Conservation (phyloP, 2,888 invertebrate genomes). For the Antitype chi region DNA sequence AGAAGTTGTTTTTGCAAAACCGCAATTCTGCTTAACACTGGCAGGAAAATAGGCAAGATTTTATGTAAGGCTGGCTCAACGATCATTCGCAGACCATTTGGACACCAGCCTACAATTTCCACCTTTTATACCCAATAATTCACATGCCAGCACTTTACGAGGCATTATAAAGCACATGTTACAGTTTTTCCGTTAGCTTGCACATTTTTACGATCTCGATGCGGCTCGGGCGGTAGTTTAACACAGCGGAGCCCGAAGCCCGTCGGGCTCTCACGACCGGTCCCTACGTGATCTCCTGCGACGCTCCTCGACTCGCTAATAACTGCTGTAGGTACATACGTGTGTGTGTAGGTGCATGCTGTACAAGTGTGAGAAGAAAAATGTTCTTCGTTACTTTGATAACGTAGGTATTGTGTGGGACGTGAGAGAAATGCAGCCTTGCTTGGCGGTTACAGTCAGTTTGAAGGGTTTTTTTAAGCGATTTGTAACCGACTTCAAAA, state of each 20-base stretch:
- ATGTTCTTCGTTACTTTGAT: conserved; percentile 66
- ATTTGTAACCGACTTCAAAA: neutral
- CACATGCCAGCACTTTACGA: conserved; percentile 55
- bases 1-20: conserved; percentile 34
- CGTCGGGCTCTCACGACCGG: conserved; percentile 77
- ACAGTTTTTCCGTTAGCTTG: conserved; percentile 83
- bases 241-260: conserved; percentile 53
- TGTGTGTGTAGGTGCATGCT: conserved; percentile 46
- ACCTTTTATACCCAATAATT: conserved; percentile 63
- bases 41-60: conserved; percentile 18
- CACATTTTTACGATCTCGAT: conserved; percentile 83
- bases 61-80: conserved; percentile 21
- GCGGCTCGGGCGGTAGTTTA: conserved; percentile 65
- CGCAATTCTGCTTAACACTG: conserved; percentile 13
- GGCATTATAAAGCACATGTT: conserved; percentile 65
- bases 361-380: conserved; percentile 58
- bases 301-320: conserved; percentile 82
- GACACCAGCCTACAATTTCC: conserved; percentile 56
- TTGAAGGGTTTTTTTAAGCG: neutral
- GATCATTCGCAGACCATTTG: conserved; percentile 40
- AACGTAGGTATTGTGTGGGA: conserved; percentile 53
- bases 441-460: conserved; percentile 27
- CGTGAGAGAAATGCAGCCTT: conserved; percentile 49
- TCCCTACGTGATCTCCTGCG: conserved; percentile 86
- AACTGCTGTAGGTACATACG: conserved; percentile 66